Percentiles rank a stretch among this genome's conserved stretches.
phyloP scores from a whole-genome alignment of 2,797 vertebrate genomes.

The Trachops cirrhosus region DNA sequence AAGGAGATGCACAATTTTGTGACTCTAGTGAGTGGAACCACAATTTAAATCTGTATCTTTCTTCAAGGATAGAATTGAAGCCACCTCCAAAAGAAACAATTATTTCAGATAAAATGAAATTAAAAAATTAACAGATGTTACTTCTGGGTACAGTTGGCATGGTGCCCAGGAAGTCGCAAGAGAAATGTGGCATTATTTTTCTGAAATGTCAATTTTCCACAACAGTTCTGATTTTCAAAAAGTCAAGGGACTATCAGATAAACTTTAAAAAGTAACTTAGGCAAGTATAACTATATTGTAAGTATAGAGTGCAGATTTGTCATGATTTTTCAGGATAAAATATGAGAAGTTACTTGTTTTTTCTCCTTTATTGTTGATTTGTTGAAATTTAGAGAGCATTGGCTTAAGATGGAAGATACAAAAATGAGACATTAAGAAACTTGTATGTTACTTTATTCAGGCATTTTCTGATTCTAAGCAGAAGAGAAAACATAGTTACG shows the following conservation, averaged over 20 bases:
- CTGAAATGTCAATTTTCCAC: not conserved
- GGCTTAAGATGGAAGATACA: not conserved
- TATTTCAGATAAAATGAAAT: conserved; percentile 25
- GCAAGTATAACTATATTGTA: not conserved
- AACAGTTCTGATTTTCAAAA: not conserved
- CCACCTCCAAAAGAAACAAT: not conserved
- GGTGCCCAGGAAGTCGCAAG: not conserved
- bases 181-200: not conserved
- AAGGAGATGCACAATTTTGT: not conserved
- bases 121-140: not conserved
- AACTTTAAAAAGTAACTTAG: not conserved
- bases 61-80: not conserved
- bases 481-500: not conserved
- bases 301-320: not conserved
- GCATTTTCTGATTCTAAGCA: not conserved
- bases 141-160: not conserved
- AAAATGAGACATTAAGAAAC: not conserved
- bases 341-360: not conserved
- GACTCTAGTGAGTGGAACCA: not conserved
- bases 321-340: not conserved
- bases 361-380: not conserved
- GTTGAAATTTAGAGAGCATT: not conserved
- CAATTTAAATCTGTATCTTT: not conserved
- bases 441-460: not conserved
- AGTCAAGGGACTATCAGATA: not conserved